Evolutionary conservation across 2,888 invertebrate genomes (phyloP), one percentile per base, ranked within the genome.

Genomic region (Lithophane ornitopus): DNA sequence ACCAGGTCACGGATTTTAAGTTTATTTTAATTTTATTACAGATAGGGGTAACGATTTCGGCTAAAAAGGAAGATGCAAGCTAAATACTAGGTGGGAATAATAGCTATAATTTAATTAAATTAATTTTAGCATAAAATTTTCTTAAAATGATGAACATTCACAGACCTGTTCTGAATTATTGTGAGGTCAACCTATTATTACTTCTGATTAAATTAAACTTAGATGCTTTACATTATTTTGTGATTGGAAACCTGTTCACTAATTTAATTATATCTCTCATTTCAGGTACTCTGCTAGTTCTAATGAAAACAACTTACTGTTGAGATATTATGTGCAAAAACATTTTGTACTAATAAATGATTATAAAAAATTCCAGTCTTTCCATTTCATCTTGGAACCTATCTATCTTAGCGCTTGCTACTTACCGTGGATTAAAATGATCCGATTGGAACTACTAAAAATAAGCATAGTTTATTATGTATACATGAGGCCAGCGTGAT

Each of bases 121-220:
- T 6, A 34, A 28, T 34, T n/a, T 16, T n/a, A 34, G 49, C 49
- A 49, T 49, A 19, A 0, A 7, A 9, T 49, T 67, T 49, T 14
- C 1, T n/a, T 68, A 14, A 74, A 76, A 93, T 95, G 95, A 95
- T 95, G 95, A 95, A 82, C 76, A 85, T 91, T 93, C 95, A 96
- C 95, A 96, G 96, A 95, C 95, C 96, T 96, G 96, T 96, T 95
- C 95, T 95, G 95, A 95, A 94, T 94, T 84, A 75, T 85, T 70
- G 93, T 95, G 95, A 94, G 95, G 95, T 89, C 87, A 93, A 87
- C n/a, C 49, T 49, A 61, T 81, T 83, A 80, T 78, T 73, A 70
- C 58, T 72, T 83, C 92, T 93, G 92, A 92, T 85, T 54, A 46
- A 58, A 63, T 19, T n/a, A 19, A 49, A 34, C 26, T 49, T 34